Conservation (phyloP, 2,888 invertebrate species). For the Cenopis cana region DNA sequence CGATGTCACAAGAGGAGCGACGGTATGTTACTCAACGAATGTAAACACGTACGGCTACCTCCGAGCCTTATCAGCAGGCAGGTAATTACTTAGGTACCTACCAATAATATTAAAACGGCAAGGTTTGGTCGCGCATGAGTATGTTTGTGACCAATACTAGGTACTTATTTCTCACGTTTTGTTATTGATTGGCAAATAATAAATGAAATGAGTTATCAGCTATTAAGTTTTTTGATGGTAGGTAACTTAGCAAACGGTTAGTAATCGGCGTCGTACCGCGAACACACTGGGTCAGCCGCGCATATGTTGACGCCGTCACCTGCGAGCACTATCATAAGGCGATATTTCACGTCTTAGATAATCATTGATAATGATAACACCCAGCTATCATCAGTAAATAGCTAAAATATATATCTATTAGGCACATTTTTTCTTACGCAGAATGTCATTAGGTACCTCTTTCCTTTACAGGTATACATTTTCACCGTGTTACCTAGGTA, state of each 20-base stretch:
- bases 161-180: background rate
- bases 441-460: too few relatives aligned
- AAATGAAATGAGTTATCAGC: background rate
- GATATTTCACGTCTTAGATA: slow-evolving; percentile 66
- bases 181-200: background rate
- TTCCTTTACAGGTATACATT: too few relatives aligned
- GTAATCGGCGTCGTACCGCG: slow-evolving; percentile 2
- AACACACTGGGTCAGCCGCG: background rate
- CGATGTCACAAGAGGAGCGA: slow-evolving; percentile 43
- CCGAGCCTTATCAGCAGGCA: slow-evolving; percentile 44
- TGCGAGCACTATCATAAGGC: slow-evolving; percentile 51
- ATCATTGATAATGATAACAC: slow-evolving; percentile 58
- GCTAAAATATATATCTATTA: slow-evolving; percentile 46
- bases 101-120: slow-evolving; percentile 25
- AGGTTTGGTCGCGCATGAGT: slow-evolving; percentile 9
- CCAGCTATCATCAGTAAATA: slow-evolving; percentile 30
- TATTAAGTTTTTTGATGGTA: background rate
- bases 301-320: slow-evolving; percentile 1
- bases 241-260: background rate
- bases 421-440: too few relatives aligned
- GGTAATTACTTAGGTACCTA: slow-evolving; percentile 25
- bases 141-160: background rate
- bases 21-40: slow-evolving; percentile 52
- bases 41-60: slow-evolving; percentile 56
- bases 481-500: too few relatives aligned